Conservation (phyloP, 1,140 invertebrate genomes). For the Riptortus pedestris region DNA sequence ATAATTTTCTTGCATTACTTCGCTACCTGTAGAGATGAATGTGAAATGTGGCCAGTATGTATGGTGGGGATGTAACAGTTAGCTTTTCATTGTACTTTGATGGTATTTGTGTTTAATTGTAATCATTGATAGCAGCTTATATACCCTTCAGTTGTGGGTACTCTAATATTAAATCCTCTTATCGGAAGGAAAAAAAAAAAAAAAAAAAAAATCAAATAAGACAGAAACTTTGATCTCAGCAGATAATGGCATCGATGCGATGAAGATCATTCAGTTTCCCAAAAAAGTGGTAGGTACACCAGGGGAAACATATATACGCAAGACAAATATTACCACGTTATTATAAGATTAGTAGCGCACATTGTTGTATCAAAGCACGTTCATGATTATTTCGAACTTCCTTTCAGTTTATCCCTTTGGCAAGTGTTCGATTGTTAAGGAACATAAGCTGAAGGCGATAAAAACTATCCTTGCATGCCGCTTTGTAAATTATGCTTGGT, state of each 20-base stretch:
- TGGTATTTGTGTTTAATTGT: not conserved
- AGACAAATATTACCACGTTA: not conserved
- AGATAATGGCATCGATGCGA: not conserved
- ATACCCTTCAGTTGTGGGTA: not conserved
- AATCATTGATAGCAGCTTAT: not conserved
- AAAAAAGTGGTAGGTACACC: conserved; percentile 2
- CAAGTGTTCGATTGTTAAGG: not conserved
- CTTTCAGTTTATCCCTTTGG: conserved; percentile 2
- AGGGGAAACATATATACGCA: conserved; percentile 13
- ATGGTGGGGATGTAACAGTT: conserved; percentile 20
- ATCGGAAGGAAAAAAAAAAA: not conserved
- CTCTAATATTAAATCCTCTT: not conserved
- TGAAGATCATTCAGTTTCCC: not conserved
- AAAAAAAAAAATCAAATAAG: no score
- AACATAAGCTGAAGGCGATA: not conserved
- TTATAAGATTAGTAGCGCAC: not conserved
- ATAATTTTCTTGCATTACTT: conserved; percentile 26
- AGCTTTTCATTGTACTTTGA: not conserved
- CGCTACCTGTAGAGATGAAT: conserved; percentile 27
- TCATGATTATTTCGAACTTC: not conserved
- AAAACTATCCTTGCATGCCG: conserved; percentile 1
- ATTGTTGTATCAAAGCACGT: conserved; percentile 11
- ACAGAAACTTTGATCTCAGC: conserved; percentile 7
- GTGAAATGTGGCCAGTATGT: conserved; percentile 25
- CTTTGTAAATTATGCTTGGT: conserved; percentile 9